Evolutionary conservation across 2,888 invertebrate species (phyloP), one percentile per base, ranked within the genome.

Genomic region (Dioctria rufipes): DNA sequence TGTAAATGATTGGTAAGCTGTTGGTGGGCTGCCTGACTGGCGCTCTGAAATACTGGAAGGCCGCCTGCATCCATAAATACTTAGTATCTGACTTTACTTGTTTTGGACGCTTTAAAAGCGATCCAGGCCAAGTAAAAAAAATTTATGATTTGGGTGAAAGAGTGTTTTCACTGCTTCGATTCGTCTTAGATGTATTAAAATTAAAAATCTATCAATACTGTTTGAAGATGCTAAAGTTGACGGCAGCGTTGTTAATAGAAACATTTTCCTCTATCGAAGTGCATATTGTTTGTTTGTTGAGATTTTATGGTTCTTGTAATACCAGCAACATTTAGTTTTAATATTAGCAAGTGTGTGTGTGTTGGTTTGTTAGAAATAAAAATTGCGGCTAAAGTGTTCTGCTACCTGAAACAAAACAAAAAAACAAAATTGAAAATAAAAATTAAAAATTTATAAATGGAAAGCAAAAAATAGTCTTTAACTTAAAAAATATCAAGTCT

Each of bases 21-120:
- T 9, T 75, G 83, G 67, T 82, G 83, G 86, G 89, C 88, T 87
- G 89, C 89, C 88, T 88, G 89, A 86, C 87, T 89, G 89, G 89
- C 89, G 88, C 88, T 89, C 88, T 89, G 88, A 86, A 88, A 89
- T 84, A 89, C 89, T 87, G 89, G 89, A 86, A 89, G 86, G 86
- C 89, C 88, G 86, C 89, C 89, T 86, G 89, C 89, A 89, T 89
- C 89, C 89, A 89, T 89, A 89, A 88, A 89, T 88, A 88, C 87
- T 86, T 54, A 85, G 86, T 85, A 85, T 85, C 80, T 83, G 83
- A 84, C 84, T 84, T 83, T 82, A 85, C 85, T 86, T 80, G 80
- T 80, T 63, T 85, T 85, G 80, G 81, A 82, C 83, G 84, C 84
- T 84, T 81, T 54, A 58, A 42, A 81, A 83, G 83, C 81, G 80